A percentile compares a stretch with the other conserved stretches of the same genome.
Conservation (phyloP, 1,140 invertebrate genomes). For the Artemia franciscana region DNA sequence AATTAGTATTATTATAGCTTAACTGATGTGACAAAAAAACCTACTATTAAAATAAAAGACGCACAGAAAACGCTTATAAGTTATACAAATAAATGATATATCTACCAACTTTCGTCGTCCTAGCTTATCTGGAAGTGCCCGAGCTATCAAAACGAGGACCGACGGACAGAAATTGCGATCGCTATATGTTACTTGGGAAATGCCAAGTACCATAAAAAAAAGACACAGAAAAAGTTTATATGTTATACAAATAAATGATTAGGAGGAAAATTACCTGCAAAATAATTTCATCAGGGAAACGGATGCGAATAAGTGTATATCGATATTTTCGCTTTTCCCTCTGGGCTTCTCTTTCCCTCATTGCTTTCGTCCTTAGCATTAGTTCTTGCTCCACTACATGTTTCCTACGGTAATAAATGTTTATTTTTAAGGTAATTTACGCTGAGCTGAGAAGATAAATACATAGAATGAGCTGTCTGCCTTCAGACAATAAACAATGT, state of each 20-base stretch:
- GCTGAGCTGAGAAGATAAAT: neutral
- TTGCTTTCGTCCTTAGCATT: constrained; percentile 69
- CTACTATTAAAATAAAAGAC: too few species aligned
- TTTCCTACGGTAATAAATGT: too few species aligned
- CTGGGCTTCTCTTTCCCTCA: constrained; percentile 64
- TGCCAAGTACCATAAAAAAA: too few species aligned
- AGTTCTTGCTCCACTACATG: constrained; percentile 52
- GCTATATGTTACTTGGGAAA: neutral
- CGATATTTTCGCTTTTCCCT: constrained; percentile 54
- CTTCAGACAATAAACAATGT: neutral
- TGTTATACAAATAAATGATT: neutral
- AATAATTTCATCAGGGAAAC: constrained; percentile 63
- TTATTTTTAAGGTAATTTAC: neutral
- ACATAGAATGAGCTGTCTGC: neutral
- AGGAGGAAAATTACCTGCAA: constrained; percentile 33
- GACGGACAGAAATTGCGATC: neutral
- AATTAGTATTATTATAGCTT: too few species aligned
- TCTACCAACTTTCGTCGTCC: too few species aligned
- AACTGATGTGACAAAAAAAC: too few species aligned
- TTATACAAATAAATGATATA: neutral
- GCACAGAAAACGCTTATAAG: too few species aligned
- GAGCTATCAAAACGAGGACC: neutral
- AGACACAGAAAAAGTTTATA: too few species aligned
- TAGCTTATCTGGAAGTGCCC: neutral
- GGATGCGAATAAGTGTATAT: constrained; percentile 54